Evolutionary conservation across 2,888 invertebrate species (phyloP).

Genomic region (Thymelicus lineola): DNA sequence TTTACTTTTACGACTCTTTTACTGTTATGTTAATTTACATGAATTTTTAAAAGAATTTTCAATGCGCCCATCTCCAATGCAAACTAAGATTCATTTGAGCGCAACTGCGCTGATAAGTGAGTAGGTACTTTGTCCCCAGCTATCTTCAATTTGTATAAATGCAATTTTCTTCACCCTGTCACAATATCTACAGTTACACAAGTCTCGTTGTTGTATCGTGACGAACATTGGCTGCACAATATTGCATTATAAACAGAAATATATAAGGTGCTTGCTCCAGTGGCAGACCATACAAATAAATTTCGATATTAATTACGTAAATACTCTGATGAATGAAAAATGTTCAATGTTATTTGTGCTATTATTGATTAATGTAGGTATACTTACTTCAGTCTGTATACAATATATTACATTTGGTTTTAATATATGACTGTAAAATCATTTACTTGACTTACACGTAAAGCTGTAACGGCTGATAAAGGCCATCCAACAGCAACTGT

Average conservation of each 20-base stretch:
- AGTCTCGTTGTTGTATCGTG: slow-evolving; percentile 1
- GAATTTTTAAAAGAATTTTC: slow-evolving; percentile 5
- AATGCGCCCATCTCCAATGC: slow-evolving; percentile 12
- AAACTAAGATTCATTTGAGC: slow-evolving; percentile 10
- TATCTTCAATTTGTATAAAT: slow-evolving; percentile 26
- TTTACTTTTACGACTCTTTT: background rate
- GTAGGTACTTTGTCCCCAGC: slow-evolving; percentile 19
- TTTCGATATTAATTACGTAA: too few species aligned
- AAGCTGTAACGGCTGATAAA: too few species aligned
- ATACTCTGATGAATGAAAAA: too few species aligned
- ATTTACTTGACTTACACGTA: too few species aligned
- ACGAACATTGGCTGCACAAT: background rate
- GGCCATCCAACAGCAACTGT: too few species aligned
- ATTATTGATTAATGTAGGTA: too few species aligned
- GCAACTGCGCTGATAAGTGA: slow-evolving; percentile 20
- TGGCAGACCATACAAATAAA: too few species aligned
- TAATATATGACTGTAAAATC: too few species aligned
- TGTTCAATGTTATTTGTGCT: too few species aligned
- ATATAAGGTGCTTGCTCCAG: too few species aligned
- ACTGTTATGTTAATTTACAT: background rate
- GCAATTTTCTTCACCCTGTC: slow-evolving; percentile 19
- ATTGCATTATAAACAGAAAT: background rate
- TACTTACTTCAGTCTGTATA: too few species aligned
- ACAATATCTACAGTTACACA: background rate
- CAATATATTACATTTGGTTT: too few species aligned